Percentiles rank a stretch among this genome's conserved stretches.
Conservation (phyloP, 2,113 vertebrate species). For the Agelaius phoeniceus region DNA sequence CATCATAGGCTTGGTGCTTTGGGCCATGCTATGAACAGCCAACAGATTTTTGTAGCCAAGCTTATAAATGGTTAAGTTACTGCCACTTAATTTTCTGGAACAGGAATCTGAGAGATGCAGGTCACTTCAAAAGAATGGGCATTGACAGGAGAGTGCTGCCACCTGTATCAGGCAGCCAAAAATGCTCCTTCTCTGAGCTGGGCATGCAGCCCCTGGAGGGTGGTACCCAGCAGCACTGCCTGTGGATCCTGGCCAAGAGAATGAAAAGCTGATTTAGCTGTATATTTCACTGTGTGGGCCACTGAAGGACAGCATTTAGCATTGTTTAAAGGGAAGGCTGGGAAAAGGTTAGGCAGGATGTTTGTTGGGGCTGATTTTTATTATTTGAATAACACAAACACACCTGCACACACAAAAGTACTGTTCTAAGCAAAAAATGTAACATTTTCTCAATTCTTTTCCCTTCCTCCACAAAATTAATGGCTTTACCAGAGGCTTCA, state of each 20-base stretch:
- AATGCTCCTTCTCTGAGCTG: background rate
- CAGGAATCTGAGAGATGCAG: background rate
- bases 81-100: background rate
- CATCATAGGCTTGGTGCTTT: background rate
- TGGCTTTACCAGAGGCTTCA: constrained; percentile 21
- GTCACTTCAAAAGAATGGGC: background rate
- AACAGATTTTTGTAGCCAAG: background rate
- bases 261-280: constrained; percentile 36
- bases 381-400: constrained; percentile 1
- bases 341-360: background rate
- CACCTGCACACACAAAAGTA: background rate
- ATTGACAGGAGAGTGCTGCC: background rate
- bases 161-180: background rate
- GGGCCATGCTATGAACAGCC: background rate
- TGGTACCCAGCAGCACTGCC: background rate
- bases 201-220: background rate
- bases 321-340: constrained; percentile 9
- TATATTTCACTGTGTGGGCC: background rate
- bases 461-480: constrained; percentile 1
- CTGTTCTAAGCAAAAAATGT: constrained; percentile 21
- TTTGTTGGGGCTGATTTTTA: background rate
- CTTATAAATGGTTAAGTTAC: background rate
- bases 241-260: background rate
- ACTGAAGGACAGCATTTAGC: constrained; percentile 8
- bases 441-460: constrained; percentile 24